phyloP scores from a whole-genome alignment of 1,140 invertebrate species.

The Aethina tumida region DNA sequence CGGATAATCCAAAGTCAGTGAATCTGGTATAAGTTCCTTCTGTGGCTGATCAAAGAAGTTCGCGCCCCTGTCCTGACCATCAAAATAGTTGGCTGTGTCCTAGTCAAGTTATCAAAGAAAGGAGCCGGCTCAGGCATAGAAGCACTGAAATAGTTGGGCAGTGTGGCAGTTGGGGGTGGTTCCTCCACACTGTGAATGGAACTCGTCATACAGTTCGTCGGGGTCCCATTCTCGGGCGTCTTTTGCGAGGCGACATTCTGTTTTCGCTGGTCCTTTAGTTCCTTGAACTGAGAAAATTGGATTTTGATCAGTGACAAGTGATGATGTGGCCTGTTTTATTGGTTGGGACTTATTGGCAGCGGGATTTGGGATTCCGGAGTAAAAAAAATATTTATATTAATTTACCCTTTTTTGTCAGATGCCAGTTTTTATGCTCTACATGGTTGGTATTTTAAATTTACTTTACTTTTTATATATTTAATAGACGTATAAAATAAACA shows the following conservation, averaged over 20 bases:
- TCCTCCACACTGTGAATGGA: too few species aligned
- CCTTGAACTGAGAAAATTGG: conserved; percentile 5
- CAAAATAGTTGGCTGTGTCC: too few species aligned
- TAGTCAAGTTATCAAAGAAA: conserved; percentile 9
- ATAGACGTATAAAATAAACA: too few species aligned
- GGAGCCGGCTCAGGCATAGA: conserved; percentile 5
- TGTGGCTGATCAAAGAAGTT: too few species aligned
- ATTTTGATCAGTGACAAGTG: background rate
- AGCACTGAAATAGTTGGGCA: conserved; percentile 15
- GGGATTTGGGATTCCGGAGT: background rate
- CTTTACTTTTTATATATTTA: too few species aligned
- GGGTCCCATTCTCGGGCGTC: conserved; percentile 3
- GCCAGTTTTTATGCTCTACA: conserved; percentile 51
- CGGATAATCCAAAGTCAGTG: background rate
- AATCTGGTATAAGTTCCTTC: too few species aligned
- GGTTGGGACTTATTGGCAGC: background rate
- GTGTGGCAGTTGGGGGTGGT: too few species aligned
- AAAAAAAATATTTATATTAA: conserved; percentile 3
- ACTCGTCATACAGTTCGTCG: too few species aligned
- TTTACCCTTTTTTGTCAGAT: conserved; percentile 52
- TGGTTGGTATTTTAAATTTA: too few species aligned
- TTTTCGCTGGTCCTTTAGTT: conserved; percentile 9
- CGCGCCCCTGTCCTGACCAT: too few species aligned
- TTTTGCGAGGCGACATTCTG: background rate
- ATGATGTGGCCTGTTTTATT: conserved; percentile 4